Conservation (phyloP, 2,797 vertebrate species). For the Paramormyrops hopkinsi region DNA sequence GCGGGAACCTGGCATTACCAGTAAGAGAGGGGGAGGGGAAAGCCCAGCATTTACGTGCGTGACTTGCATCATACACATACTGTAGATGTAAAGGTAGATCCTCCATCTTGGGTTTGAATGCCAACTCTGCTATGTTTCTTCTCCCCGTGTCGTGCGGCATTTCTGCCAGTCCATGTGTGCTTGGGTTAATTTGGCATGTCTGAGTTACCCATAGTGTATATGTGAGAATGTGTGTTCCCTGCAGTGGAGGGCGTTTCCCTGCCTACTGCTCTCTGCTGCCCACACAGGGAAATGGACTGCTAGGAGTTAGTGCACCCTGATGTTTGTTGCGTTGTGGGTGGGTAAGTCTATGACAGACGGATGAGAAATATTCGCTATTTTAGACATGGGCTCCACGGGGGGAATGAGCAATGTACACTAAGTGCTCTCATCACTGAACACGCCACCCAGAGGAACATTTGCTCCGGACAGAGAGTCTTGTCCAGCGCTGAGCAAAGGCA, state of each 20-base stretch:
- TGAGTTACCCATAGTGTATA: background rate
- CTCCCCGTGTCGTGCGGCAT: background rate
- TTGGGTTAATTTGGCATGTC: background rate
- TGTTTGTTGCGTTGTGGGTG: background rate
- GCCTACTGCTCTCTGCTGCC: background rate
- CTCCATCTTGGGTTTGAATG: background rate
- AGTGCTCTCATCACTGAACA: background rate
- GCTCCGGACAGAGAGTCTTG: background rate
- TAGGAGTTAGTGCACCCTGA: background rate
- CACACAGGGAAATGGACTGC: background rate
- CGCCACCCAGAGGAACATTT: background rate
- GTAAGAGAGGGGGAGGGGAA: constrained; percentile 65
- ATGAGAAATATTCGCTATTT: background rate
- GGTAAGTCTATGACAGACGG: background rate
- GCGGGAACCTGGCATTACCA: constrained; percentile 56
- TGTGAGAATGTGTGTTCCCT: background rate
- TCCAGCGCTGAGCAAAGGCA: background rate
- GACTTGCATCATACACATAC: background rate
- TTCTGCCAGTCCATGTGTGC: background rate
- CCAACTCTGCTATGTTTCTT: background rate
- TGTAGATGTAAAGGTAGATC: background rate
- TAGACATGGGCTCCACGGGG: background rate
- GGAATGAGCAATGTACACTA: background rate
- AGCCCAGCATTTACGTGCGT: constrained; percentile 62
- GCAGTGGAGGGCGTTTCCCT: background rate